Evolutionary conservation across 2,113 vertebrate species (phyloP), one percentile per base, ranked within the genome.

Genomic region (Taurulus bubalis): DNA sequence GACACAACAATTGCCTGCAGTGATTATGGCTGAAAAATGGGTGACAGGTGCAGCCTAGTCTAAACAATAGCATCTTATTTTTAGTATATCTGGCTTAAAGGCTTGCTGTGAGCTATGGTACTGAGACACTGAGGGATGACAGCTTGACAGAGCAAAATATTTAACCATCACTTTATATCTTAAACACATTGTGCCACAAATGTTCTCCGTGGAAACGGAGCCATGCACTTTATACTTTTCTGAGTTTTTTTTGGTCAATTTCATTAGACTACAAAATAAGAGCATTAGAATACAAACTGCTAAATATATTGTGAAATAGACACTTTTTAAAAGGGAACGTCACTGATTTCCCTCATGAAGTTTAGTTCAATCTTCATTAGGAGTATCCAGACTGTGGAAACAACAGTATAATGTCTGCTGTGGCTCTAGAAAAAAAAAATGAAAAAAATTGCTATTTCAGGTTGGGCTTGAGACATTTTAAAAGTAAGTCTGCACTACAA

Each of bases 71-170:
- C 2, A 20, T 75, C 75, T 75, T 92, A 92, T 92, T 91, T 93
- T 92, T 91, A 93, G 91, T 73, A 72, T 47, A 73, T 78, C 65
- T 69, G 87, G 88, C 83, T 91, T 91, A 88, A 77, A 83, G 84
- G 84, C 59, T 82, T n/a, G 49, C 53, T 77, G 8, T 8, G 10
- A 77, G 62, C 51, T 76, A 40, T 58, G 77, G 59, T 38, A 26
- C 71, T 20, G 66, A 77, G 53, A 82, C 62, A 59, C 42, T 10
- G 24, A 60, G 15, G 45, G 72, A 58, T 24, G 63, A 72, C 28
- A 47, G 38, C 15, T 36, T 68, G 72, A 84, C 73, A 38, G 11
- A 1, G 8, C 9, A 22, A 75, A 62, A 79, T 34, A 77, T 64
- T 63, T 56, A 74, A 75, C 70, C 45, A 55, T 40, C 56, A 38